Base-by-base conservation (phyloP, 92 coral and sea anemone genomes). In the Porites divaricata region DNA sequence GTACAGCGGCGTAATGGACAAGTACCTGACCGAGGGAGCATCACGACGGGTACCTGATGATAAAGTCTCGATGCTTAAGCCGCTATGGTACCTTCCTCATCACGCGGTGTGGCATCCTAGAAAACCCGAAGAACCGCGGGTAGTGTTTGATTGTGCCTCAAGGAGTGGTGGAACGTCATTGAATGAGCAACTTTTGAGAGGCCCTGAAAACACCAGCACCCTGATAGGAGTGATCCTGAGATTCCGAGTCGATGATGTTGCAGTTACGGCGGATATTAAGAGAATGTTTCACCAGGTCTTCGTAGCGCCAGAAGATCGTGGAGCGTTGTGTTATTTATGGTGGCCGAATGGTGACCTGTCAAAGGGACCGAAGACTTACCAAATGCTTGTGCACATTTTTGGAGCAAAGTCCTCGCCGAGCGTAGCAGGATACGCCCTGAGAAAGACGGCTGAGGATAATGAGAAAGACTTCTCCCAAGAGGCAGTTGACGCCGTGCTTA, bases 81-180 rank as follows among this genome's bases (percentile, higher is more conserved):
- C 94, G 56, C 75, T 91, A 25, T 93, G 91, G 94, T 91, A 88
- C 50, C 94, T 93, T 50, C 93, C 94, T 16, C 97, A 88, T 71
- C 97, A 93, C 28, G 89, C 89, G 16, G 92, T 93, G 14, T 84
- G 85, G 73, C 95, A 92, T n/a, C 93, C 93, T 9, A 78, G 93
- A 71, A 93, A 90, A 45, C 92, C 97, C 13, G 84, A 85, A 16
- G 91, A 93, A 80, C 89, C 91, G 11, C 81, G 94, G 57, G 92
- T 90, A n/a, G 94, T 90, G 12, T 93, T 93, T 61, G 92, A 91
- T 72, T 93, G 93, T 71, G 88, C 93, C 22, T 87, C 93, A 8
- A 83, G 51, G 63, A 86, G 84, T 70, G 69, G 63, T 58, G 91
- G 97, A 28, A 86, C 86, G 9, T 93, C 93, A 20, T 51, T 89